phyloP scores from a whole-genome alignment of 2,113 vertebrate genomes.

The Halcyon senegalensis region DNA sequence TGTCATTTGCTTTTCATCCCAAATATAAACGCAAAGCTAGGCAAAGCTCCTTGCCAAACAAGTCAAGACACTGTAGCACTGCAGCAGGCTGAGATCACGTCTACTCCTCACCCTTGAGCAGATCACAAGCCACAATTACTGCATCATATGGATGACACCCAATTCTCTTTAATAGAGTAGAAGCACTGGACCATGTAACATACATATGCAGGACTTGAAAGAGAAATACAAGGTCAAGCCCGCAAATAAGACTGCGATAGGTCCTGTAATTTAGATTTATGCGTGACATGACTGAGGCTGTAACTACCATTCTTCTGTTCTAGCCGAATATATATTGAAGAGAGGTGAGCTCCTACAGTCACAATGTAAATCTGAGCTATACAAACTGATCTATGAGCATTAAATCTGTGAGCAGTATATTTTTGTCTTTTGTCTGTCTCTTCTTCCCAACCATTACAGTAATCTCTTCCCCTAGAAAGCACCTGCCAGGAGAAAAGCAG shows the following conservation, averaged over 20 bases:
- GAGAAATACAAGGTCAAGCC: not conserved
- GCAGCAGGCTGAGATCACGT: not conserved
- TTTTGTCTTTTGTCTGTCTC: not conserved
- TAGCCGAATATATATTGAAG: not conserved
- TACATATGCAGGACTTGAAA: not conserved
- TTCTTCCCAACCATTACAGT: not conserved
- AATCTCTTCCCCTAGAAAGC: not conserved
- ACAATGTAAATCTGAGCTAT: not conserved
- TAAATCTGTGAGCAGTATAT: not conserved
- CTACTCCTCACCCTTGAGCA: not conserved
- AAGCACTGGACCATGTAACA: not conserved
- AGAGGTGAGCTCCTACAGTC: not conserved
- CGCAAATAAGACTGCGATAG: not conserved
- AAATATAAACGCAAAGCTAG: not conserved
- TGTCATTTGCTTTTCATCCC: not conserved
- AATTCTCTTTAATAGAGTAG: not conserved
- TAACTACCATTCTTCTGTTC: not conserved
- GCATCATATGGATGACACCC: not conserved
- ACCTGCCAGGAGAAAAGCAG: not conserved
- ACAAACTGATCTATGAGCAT: not conserved
- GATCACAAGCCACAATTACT: not conserved
- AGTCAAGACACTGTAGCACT: not conserved
- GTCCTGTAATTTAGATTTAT: not conserved
- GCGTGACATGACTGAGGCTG: not conserved
- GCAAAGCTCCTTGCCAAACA: not conserved